Evolutionary conservation across 2,797 vertebrate genomes (phyloP).

Genomic region (Hydrocynus forskahlii): DNA sequence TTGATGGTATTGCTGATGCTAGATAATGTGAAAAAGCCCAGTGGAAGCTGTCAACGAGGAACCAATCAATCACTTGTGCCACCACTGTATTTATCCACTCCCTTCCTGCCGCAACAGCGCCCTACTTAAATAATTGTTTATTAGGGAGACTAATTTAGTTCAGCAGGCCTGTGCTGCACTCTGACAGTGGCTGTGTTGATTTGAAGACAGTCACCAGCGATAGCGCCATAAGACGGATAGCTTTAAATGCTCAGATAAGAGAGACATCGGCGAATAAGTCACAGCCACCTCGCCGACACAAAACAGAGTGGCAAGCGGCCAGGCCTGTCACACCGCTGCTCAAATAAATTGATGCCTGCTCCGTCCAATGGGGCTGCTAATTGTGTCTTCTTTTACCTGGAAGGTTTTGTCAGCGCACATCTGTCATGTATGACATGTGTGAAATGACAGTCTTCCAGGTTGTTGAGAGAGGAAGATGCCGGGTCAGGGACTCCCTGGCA

Average conservation of each 20-base stretch:
- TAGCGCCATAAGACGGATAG: slow-evolving; percentile 57
- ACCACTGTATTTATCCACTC: slow-evolving; percentile 62
- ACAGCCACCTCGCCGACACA: slow-evolving; percentile 51
- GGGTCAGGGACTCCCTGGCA: slow-evolving; percentile 67
- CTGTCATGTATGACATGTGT: slow-evolving; percentile 76
- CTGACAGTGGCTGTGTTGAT: slow-evolving; percentile 51
- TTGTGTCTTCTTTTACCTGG: slow-evolving; percentile 81
- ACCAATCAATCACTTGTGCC: slow-evolving; percentile 65
- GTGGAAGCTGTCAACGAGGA: slow-evolving; percentile 64
- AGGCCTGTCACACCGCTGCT: slow-evolving; percentile 72
- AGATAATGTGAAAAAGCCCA: slow-evolving; percentile 64
- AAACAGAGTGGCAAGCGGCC: slow-evolving; percentile 58
- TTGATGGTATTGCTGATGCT: slow-evolving; percentile 69
- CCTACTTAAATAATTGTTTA: slow-evolving; percentile 69
- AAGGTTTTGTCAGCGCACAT: slow-evolving; percentile 78
- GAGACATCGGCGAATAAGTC: slow-evolving; percentile 66
- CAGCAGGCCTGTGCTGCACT: slow-evolving; percentile 54
- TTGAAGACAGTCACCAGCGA: slow-evolving; percentile 64
- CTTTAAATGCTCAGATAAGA: slow-evolving; percentile 64
- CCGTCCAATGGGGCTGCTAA: slow-evolving; percentile 80
- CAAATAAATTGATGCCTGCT: slow-evolving; percentile 78
- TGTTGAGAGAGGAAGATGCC: slow-evolving; percentile 69
- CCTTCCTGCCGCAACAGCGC: slow-evolving; percentile 13
- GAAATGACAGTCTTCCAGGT: slow-evolving; percentile 79
- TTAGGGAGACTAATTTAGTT: slow-evolving; percentile 69